Evolutionary conservation across 2,113 vertebrate species (phyloP).

Genomic region (Saguinus midas): DNA sequence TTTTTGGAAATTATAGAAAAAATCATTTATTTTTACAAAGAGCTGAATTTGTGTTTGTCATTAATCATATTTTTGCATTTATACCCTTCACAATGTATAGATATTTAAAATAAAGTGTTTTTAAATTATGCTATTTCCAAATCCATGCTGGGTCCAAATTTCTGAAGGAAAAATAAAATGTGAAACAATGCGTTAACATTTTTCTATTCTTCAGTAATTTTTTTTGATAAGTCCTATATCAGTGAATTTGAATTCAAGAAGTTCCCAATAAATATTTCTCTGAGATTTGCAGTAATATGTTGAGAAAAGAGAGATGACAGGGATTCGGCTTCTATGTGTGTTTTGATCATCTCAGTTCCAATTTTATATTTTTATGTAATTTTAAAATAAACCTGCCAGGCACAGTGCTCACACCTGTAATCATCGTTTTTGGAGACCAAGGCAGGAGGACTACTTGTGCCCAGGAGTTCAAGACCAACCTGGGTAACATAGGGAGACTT

Average conservation of each 20-base stretch:
- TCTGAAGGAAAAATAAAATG: neutral
- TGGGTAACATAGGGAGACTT: too few relatives aligned
- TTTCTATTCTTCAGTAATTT: neutral
- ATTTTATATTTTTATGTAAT: neutral
- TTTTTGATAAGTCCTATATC: neutral
- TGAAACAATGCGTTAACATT: neutral
- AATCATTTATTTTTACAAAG: neutral
- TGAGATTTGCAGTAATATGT: neutral
- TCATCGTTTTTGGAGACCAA: too few relatives aligned
- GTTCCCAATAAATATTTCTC: neutral
- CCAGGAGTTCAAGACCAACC: too few relatives aligned
- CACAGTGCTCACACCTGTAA: too few relatives aligned
- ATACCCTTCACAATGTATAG: neutral
- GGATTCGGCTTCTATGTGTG: neutral
- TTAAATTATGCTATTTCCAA: neutral
- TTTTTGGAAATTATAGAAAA: neutral
- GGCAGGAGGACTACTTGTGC: too few relatives aligned
- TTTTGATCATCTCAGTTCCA: neutral
- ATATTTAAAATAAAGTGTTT: neutral
- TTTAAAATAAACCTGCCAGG: neutral
- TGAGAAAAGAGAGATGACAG: neutral
- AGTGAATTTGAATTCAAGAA: neutral
- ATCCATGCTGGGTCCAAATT: neutral
- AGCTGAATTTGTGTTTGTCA: neutral
- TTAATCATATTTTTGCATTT: neutral